phyloP scores from a whole-genome alignment of 53 echinoderm and acorn worm genomes.

The Antedon mediterranea region DNA sequence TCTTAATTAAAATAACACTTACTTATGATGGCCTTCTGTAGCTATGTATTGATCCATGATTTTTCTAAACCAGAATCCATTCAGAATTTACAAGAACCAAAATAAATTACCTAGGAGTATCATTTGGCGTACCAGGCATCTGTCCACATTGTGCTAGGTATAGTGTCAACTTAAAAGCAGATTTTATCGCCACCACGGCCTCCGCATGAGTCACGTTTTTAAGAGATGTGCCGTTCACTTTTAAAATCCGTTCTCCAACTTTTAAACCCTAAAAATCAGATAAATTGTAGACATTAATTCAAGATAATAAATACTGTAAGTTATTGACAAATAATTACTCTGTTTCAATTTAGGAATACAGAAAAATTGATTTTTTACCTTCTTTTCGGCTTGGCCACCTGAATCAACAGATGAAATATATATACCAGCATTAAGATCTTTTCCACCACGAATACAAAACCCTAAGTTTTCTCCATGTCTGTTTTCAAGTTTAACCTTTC shows the following conservation, averaged over 20 bases:
- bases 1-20: too few relatives aligned
- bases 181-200: conserved; percentile 83
- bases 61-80: neutral
- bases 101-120: conserved; percentile 64
- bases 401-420: conserved; percentile 78
- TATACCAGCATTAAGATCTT: conserved; percentile 76
- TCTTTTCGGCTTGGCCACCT: conserved; percentile 78
- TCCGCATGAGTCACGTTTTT: conserved; percentile 84
- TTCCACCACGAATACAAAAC: conserved; percentile 86
- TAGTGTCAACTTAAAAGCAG: conserved; percentile 46
- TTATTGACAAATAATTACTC: too few relatives aligned
- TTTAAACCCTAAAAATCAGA: conserved; percentile 46
- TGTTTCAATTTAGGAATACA: too few relatives aligned
- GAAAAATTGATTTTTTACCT: too few relatives aligned
- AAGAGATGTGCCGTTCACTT: conserved; percentile 77
- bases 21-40: too few relatives aligned
- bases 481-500: conserved; percentile 55
- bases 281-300: neutral
- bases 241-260: conserved; percentile 78
- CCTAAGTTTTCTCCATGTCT: conserved; percentile 56
- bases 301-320: too few relatives aligned
- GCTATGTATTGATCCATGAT: too few relatives aligned
- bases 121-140: conserved; percentile 74
- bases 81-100: neutral
- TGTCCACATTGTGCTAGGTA: conserved; percentile 79